These are phyloP conservation scores for Psylliodes chrysocephalus DNA, from an alignment of 2,888 invertebrate species.

Conservation along the genomic window DNA sequence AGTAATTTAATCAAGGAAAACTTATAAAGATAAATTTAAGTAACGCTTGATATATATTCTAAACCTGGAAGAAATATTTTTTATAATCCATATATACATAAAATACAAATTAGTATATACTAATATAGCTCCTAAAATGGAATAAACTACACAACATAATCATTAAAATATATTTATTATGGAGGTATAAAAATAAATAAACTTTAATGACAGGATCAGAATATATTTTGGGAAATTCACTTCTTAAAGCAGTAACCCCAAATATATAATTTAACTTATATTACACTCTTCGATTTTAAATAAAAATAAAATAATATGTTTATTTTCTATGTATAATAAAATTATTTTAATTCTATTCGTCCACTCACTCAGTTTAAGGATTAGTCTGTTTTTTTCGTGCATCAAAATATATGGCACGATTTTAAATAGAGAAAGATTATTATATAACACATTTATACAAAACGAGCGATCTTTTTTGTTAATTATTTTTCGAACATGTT, in stretches of 20 bases:
- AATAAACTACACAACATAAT: background rate
- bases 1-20: slow-evolving; percentile 2
- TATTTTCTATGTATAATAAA: background rate
- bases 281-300: background rate
- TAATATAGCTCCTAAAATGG: slow-evolving; percentile 7
- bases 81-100: background rate
- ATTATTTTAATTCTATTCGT: too few species aligned
- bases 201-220: background rate
- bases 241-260: slow-evolving; percentile 7
- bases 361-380: too few species aligned
- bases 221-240: slow-evolving; percentile 1
- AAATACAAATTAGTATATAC: slow-evolving; percentile 13
- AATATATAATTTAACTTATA: background rate
- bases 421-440: background rate
- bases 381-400: too few species aligned
- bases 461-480: too few species aligned
- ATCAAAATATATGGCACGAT: background rate
- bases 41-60: background rate
- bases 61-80: slow-evolving; percentile 1
- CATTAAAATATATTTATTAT: slow-evolving; percentile 2
- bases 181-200: background rate
- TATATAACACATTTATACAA: too few species aligned
- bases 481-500: too few species aligned
- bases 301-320: background rate
- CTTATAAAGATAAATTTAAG: slow-evolving; percentile 21